Evolutionary conservation across 2,113 vertebrate species (phyloP).

Genomic region (Oreocharis arfaki): DNA sequence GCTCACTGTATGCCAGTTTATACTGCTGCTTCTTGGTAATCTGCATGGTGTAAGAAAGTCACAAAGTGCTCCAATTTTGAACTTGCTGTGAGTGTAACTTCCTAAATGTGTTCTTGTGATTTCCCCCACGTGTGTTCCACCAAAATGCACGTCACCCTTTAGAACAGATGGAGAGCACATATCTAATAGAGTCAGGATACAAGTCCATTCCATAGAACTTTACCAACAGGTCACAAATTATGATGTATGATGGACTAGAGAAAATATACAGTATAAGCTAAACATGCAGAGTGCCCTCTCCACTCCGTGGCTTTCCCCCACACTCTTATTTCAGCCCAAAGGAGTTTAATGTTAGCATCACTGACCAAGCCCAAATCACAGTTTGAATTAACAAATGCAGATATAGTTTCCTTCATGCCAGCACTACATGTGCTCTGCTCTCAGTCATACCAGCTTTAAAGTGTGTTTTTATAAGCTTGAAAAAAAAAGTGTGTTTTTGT

Average conservation of each 20-base stretch:
- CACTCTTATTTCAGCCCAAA: background rate
- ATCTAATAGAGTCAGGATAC: background rate
- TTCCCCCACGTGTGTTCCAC: background rate
- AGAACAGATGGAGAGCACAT: background rate
- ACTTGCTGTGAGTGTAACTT: background rate
- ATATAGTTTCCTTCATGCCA: background rate
- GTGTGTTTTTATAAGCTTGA: background rate
- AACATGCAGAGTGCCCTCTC: background rate
- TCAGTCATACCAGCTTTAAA: background rate
- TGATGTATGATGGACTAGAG: background rate
- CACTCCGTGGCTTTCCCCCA: background rate
- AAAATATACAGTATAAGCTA: background rate
- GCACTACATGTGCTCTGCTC: background rate
- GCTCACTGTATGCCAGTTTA: background rate
- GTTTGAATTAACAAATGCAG: background rate
- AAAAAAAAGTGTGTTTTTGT: background rate
- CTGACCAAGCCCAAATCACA: background rate
- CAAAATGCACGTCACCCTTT: background rate
- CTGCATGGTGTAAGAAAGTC: background rate
- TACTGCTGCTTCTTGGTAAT: background rate
- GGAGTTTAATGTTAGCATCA: background rate
- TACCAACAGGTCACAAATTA: background rate
- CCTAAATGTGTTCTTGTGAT: background rate
- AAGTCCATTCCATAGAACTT: background rate
- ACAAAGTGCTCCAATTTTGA: background rate